A percentile compares a stretch with the other conserved stretches of the same genome.
phyloP scores from a whole-genome alignment of 1,140 invertebrate species.

The Macrobrachium nipponense region DNA sequence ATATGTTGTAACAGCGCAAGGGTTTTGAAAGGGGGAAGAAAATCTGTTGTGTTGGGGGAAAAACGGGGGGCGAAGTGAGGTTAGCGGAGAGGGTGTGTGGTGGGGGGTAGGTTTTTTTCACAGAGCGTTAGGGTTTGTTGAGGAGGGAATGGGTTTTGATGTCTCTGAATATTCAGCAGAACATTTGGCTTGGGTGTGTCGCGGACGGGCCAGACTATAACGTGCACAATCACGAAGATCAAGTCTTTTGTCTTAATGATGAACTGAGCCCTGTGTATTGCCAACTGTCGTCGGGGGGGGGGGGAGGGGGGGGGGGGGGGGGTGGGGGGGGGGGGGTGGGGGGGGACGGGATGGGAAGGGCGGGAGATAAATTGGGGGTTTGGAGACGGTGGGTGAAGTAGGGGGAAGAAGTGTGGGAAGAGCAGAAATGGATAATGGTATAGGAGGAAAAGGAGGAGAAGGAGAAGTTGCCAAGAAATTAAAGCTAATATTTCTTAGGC shows the following conservation, averaged over 20 bases:
- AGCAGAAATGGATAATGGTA: too few species aligned
- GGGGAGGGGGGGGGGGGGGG: neutral
- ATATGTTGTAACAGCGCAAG: neutral
- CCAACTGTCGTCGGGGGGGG: neutral
- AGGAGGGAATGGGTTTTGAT: conserved; percentile 1
- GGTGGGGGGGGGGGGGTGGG: neutral
- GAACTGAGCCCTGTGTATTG: conserved; percentile 14
- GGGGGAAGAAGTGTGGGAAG: neutral
- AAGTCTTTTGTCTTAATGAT: conserved; percentile 40
- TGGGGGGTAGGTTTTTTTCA: neutral
- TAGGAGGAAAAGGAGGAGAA: too few species aligned
- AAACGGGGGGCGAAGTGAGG: neutral
- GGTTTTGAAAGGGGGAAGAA: neutral
- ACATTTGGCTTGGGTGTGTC: too few species aligned
- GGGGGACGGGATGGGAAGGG: neutral
- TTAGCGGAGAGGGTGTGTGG: neutral
- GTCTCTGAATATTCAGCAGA: too few species aligned
- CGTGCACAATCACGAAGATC: conserved; percentile 43
- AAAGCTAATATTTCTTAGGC: conserved; percentile 16
- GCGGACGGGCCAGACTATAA: neutral
- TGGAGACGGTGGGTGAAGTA: neutral
- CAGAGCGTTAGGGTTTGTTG: neutral
- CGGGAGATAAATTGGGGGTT: too few species aligned
- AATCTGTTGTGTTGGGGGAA: neutral
- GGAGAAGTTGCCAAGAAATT: conserved; percentile 1